Percentiles rank a stretch among this genome's conserved stretches.
phyloP scores from a whole-genome alignment of 1,140 invertebrate species.

The Cyclargus thomasi region DNA sequence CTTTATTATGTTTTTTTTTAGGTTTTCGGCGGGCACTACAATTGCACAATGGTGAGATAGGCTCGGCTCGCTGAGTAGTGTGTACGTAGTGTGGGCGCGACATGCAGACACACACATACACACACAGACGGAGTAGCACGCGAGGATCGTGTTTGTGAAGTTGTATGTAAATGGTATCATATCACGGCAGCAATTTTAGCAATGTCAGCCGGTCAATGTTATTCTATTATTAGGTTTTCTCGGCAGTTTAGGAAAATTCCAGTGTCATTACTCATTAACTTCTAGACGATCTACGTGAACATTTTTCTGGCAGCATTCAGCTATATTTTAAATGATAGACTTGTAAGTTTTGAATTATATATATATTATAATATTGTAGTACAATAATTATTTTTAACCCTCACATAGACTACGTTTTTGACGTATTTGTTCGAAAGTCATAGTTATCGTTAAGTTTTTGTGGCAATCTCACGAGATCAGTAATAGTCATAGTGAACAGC shows the following conservation, averaged over 20 bases:
- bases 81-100: background rate
- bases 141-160: background rate
- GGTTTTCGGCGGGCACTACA: background rate
- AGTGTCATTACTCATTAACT: background rate
- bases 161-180: background rate
- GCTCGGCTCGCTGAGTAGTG: background rate
- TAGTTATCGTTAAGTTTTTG: too few species aligned
- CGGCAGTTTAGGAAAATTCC: background rate
- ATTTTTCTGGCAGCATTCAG: too few species aligned
- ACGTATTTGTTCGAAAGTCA: too few species aligned
- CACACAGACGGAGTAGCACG: background rate
- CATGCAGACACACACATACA: background rate
- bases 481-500: background rate
- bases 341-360: too few species aligned
- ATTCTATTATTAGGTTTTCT: background rate
- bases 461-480: background rate
- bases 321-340: too few species aligned
- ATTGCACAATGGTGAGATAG: background rate
- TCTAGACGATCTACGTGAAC: too few species aligned
- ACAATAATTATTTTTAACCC: too few species aligned
- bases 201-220: background rate
- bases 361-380: too few species aligned
- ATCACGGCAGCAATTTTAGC: background rate
- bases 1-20: constrained; percentile 26
- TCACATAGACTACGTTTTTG: too few species aligned